Evolutionary conservation across 2,797 vertebrate species (phyloP).

Genomic region (Percopsis omiscomaycus): DNA sequence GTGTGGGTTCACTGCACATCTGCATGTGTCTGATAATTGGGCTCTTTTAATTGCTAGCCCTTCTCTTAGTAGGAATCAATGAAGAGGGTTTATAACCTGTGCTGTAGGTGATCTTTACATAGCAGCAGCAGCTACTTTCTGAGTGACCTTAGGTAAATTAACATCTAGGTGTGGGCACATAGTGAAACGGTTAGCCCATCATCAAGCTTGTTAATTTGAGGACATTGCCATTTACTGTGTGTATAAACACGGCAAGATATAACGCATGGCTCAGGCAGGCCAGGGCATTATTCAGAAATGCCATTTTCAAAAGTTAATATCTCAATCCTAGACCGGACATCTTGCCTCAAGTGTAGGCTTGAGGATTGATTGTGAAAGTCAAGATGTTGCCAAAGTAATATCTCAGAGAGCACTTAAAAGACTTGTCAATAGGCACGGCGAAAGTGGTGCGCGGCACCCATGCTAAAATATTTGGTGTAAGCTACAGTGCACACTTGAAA

Average conservation of each 20-base stretch:
- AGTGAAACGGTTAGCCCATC: slow-evolving; percentile 3
- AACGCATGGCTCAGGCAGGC: not conserved
- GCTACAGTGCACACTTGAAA: not conserved
- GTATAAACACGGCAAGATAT: not conserved
- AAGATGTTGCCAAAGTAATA: slow-evolving; percentile 35
- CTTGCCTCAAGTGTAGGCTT: slow-evolving; percentile 31
- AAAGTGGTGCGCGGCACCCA: not conserved
- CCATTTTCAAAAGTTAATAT: slow-evolving; percentile 31
- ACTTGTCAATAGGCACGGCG: slow-evolving; percentile 17
- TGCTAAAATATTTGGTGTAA: not conserved
- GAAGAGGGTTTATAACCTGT: slow-evolving; percentile 19
- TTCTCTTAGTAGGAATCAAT: slow-evolving; percentile 63
- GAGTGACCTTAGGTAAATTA: slow-evolving; percentile 14
- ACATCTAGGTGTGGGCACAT: not conserved
- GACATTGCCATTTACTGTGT: slow-evolving; percentile 3
- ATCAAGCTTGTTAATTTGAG: slow-evolving; percentile 33
- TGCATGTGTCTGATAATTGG: slow-evolving; percentile 54
- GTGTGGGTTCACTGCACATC: not conserved
- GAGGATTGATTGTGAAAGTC: slow-evolving; percentile 49
- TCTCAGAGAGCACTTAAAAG: slow-evolving; percentile 47
- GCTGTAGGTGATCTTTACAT: slow-evolving; percentile 7
- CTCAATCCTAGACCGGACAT: slow-evolving; percentile 30
- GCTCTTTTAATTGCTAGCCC: slow-evolving; percentile 64
- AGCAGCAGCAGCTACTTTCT: slow-evolving; percentile 30
- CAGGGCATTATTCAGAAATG: slow-evolving; percentile 18